Conservation (phyloP, 2,113 vertebrate species). For the Ameiurus melas region DNA sequence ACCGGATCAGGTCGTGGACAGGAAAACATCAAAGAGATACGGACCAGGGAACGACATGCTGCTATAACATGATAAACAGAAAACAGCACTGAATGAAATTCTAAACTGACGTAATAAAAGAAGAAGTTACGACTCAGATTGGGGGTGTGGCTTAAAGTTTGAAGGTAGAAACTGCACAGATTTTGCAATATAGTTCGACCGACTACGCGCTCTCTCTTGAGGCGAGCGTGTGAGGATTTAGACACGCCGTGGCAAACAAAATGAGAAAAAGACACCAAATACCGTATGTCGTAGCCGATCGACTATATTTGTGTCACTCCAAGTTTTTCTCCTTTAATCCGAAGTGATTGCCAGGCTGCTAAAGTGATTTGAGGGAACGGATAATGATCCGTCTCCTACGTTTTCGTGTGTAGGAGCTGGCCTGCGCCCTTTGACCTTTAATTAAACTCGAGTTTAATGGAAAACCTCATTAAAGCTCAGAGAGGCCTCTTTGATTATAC, state of each 20-base stretch:
- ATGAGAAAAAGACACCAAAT: not conserved
- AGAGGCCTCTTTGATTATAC: conserved; percentile 11
- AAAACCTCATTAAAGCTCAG: conserved; percentile 36
- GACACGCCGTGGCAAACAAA: too few relatives aligned
- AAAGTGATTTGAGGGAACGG: not conserved
- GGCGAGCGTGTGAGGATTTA: not conserved
- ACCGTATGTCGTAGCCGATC: not conserved
- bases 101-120: not conserved
- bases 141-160: not conserved
- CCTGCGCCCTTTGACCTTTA: conserved; percentile 17
- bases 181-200: not conserved
- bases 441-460: conserved; percentile 23
- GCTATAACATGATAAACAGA: not conserved
- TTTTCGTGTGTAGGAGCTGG: not conserved
- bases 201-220: not conserved
- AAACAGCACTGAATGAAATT: not conserved
- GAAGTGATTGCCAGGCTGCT: not conserved
- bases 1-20: not conserved
- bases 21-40: not conserved
- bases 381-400: not conserved
- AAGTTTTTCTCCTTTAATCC: not conserved
- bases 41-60: not conserved
- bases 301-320: not conserved
- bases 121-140: not conserved
- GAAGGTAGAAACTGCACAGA: too few relatives aligned